phyloP scores from a whole-genome alignment of 2,797 vertebrate genomes.

The Neoniphon sammara region DNA sequence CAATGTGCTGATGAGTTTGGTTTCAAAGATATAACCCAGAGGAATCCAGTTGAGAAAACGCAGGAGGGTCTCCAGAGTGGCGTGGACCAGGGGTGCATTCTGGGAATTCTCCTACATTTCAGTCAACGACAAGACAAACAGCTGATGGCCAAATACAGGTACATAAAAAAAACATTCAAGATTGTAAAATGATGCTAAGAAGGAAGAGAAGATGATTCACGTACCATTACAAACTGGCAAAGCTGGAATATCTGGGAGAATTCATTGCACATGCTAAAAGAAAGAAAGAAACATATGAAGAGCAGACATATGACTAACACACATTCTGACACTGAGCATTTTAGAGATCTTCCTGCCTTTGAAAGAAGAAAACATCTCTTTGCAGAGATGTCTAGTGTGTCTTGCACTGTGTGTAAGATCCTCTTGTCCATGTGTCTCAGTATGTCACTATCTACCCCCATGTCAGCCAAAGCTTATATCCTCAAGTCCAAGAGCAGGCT shows the following conservation, averaged over 20 bases:
- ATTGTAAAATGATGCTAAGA: not conserved
- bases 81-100: slow-evolving; percentile 96
- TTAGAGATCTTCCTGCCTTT: no score
- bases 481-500: no score
- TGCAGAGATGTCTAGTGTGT: no score
- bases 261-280: slow-evolving; percentile 96
- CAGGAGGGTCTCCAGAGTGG: slow-evolving; percentile 95
- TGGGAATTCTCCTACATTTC: slow-evolving; percentile 93
- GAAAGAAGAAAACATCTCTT: no score
- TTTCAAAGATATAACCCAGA: slow-evolving; percentile 98
- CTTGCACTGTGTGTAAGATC: no score
- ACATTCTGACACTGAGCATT: no score
- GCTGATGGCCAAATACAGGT: not conserved
- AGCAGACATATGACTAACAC: no score
- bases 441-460: no score
- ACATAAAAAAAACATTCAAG: not conserved
- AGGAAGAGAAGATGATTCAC: slow-evolving; percentile 41
- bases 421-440: no score
- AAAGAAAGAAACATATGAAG: slow-evolving; percentile 25
- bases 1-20: slow-evolving; percentile 97
- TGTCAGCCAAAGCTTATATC: no score
- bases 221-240: slow-evolving; percentile 99
- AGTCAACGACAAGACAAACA: slow-evolving; percentile 37
- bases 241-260: slow-evolving; percentile 99
- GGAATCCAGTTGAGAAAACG: slow-evolving; percentile 99